These are phyloP conservation scores for Armadillidium nasatum DNA, from an alignment of 1,140 invertebrate species.

Conservation along the genomic window DNA sequence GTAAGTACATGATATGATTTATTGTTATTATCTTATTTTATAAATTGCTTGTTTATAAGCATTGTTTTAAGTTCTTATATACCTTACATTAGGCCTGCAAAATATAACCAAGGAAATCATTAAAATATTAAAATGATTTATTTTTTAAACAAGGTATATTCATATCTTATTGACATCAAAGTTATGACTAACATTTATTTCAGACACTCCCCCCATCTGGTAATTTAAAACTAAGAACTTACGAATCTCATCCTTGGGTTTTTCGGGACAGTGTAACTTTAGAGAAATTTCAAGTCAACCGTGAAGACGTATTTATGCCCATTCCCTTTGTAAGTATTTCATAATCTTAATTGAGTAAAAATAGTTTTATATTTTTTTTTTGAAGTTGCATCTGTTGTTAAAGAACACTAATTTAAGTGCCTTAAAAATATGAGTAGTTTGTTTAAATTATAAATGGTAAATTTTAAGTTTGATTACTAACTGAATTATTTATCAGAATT, in stretches of 20 bases:
- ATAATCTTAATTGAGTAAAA: too few species aligned
- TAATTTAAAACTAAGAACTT: conserved; percentile 32
- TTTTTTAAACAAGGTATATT: neutral
- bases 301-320: conserved; percentile 25
- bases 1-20: conserved; percentile 11
- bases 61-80: neutral
- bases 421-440: too few species aligned
- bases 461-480: too few species aligned
- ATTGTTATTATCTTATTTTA: neutral
- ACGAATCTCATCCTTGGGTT: conserved; percentile 39
- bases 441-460: too few species aligned
- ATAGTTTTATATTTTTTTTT: too few species aligned
- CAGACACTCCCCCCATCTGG: conserved; percentile 29
- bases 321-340: too few species aligned
- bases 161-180: neutral
- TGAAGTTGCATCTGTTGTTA: too few species aligned
- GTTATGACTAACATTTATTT: neutral
- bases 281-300: conserved; percentile 32
- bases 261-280: conserved; percentile 34
- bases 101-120: neutral
- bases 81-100: neutral
- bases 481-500: too few species aligned
- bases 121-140: neutral
- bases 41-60: neutral
- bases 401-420: too few species aligned